Evolutionary conservation across 2,888 invertebrate species (phyloP).

Genomic region (Buathra laborator): DNA sequence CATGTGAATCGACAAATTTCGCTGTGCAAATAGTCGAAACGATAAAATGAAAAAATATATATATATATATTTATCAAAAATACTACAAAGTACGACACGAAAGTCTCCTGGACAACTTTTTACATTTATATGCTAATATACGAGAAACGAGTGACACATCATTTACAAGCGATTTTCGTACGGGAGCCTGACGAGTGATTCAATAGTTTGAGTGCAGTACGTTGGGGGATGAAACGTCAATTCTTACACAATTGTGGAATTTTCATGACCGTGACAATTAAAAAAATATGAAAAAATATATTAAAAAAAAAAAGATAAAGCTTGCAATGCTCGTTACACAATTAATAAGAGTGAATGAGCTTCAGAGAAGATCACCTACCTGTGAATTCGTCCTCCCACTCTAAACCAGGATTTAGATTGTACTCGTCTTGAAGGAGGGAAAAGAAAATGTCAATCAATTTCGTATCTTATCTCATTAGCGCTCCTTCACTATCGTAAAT

Average conservation of each 20-base stretch:
- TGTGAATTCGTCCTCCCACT: conserved; percentile 99
- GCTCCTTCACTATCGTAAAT: conserved; percentile 71
- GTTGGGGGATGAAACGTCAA: conserved; percentile 39
- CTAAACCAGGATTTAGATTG: conserved; percentile 99
- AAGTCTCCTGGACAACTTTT: conserved; percentile 23
- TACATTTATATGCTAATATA: conserved; percentile 27
- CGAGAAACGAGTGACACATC: conserved; percentile 48
- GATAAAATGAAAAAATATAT: neutral
- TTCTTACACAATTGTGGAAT: conserved; percentile 45
- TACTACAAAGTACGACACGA: conserved; percentile 9
- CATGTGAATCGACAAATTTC: conserved; percentile 18
- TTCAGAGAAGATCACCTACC: conserved; percentile 91
- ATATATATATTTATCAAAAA: neutral
- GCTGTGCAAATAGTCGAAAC: conserved; percentile 20
- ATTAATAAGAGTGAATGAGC: conserved; percentile 72
- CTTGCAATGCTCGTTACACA: conserved; percentile 70
- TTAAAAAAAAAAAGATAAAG: conserved; percentile 59
- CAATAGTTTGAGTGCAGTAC: conserved; percentile 55
- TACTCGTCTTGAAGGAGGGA: conserved; percentile 97
- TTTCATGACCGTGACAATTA: conserved; percentile 60
- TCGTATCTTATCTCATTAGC: conserved; percentile 80
- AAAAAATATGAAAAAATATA: conserved; percentile 50
- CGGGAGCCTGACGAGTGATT: conserved; percentile 48
- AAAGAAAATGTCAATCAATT: conserved; percentile 86
- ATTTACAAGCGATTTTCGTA: conserved; percentile 52